A percentile compares a stretch with the other conserved stretches of the same genome.
Evolutionary conservation across 2,888 invertebrate species (phyloP).

Genomic region (Unio pictorum): DNA sequence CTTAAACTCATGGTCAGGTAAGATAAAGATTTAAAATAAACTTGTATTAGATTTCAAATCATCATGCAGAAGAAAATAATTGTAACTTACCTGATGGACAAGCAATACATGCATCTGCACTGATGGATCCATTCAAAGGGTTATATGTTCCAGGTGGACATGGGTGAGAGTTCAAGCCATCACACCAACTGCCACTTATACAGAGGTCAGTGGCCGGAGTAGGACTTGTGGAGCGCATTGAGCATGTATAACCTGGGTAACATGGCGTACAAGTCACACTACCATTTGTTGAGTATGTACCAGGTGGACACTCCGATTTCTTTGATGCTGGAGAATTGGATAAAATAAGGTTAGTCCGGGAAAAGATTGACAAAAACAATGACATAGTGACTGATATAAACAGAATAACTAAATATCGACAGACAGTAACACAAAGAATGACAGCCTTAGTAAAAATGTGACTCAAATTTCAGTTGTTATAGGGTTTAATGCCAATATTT

Average conservation of each 20-base stretch:
- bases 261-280: slow-evolving; percentile 52
- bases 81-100: slow-evolving; percentile 61
- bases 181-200: slow-evolving; percentile 64
- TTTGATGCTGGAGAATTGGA: slow-evolving; percentile 45
- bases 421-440: neutral
- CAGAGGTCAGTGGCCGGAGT: slow-evolving; percentile 55
- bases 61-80: neutral
- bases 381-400: neutral
- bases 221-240: slow-evolving; percentile 55
- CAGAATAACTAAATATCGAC: neutral
- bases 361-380: neutral
- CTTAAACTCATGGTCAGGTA: too few species aligned
- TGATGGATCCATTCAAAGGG: slow-evolving; percentile 53
- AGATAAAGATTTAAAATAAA: too few species aligned
- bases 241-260: slow-evolving; percentile 61
- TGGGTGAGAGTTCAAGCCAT: slow-evolving; percentile 55
- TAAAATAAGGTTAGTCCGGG: neutral
- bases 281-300: slow-evolving; percentile 60
- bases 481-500: too few species aligned
- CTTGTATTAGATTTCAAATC: too few species aligned
- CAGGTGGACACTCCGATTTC: slow-evolving; percentile 61
- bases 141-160: slow-evolving; percentile 66
- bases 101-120: slow-evolving; percentile 40
- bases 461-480: too few species aligned
- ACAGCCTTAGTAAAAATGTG: too few species aligned